These are phyloP conservation scores for Brachionus plicatilis DNA, from an alignment of 1,140 invertebrate species.

Conservation along the genomic window DNA sequence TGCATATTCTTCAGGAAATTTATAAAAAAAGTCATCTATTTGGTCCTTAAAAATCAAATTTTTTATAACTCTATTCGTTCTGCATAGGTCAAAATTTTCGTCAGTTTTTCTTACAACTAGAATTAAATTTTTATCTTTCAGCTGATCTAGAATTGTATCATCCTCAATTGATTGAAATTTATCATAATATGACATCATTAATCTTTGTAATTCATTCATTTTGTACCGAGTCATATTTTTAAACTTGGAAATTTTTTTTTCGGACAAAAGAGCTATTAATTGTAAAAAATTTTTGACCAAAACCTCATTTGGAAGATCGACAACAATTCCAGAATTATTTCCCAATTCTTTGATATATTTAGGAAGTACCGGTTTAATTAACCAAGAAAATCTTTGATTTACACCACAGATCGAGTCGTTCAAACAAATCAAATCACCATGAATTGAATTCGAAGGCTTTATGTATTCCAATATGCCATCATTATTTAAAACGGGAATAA, in stretches of 20 bases:
- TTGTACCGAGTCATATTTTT: not conserved
- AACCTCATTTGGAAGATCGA: not conserved
- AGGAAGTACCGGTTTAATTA: not conserved
- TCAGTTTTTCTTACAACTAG: not conserved
- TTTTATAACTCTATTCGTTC: not conserved
- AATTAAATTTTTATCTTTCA: not conserved
- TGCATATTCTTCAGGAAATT: not conserved
- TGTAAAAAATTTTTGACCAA: not conserved
- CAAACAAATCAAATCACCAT: slow-evolving; percentile 10
- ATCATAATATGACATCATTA: not conserved
- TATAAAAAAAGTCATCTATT: slow-evolving; percentile 23
- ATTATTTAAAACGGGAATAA: not conserved
- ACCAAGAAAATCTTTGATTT: not conserved
- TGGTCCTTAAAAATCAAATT: not conserved
- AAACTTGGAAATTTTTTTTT: not conserved
- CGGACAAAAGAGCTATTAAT: not conserved
- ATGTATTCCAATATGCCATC: not conserved
- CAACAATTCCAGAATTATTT: not conserved
- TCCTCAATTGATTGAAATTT: not conserved
- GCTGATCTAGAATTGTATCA: not conserved
- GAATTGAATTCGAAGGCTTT: not conserved
- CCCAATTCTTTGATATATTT: not conserved
- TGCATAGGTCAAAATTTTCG: not conserved
- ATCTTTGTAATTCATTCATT: not conserved
- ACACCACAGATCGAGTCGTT: not conserved